Base-by-base conservation (phyloP, 2,888 invertebrate species). In the Ectropis crepuscularia region DNA sequence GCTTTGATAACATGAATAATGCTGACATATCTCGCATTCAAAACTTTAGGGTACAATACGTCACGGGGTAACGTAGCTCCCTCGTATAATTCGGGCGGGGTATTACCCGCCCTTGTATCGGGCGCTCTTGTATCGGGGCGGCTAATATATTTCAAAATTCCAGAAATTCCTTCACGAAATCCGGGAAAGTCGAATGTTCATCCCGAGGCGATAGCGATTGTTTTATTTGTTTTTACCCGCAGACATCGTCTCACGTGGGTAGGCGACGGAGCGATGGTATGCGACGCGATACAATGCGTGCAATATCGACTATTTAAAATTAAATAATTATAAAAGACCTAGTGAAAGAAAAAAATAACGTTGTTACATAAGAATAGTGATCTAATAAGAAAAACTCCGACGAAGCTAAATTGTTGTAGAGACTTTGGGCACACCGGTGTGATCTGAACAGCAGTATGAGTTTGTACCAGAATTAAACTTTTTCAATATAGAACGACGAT, bases 21-120 rank as follows among this genome's bases (percentile, higher is more conserved):
- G 43, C 50, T 50, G 39, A 45, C 39, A 51, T 39, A 49, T 49
- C 43, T 48, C 11, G 39, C 47, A 48, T 47, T 36, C 11, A 36
- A 50, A 57, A 43, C 41, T 55, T 37, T 2, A 28, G 51, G 38
- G 16, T 70, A 67, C 67, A 71, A 71, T 72, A 72, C 71, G 71
- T 68, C 71, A 36, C 12, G 42, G 38, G 16, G 12, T 42, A 37
- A 53, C 41, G 12, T 42, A 37, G 46, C 41, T 16, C 38, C 54
- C 49, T 37, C 43, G 36, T 36, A 54, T 38, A 61, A 28, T 28
- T 28, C 16, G 16, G 16, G 16, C 16, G 16, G 16, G 16, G 16
- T 28, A 8, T 8, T 37, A 10, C 12, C 10, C 63, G 62, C 47
- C 65, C 60, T 46, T 51, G 57, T 42, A 45, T 16, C 1, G 38